Conservation (phyloP, 2,888 invertebrate genomes). For the Ennomos fuscantarius region DNA sequence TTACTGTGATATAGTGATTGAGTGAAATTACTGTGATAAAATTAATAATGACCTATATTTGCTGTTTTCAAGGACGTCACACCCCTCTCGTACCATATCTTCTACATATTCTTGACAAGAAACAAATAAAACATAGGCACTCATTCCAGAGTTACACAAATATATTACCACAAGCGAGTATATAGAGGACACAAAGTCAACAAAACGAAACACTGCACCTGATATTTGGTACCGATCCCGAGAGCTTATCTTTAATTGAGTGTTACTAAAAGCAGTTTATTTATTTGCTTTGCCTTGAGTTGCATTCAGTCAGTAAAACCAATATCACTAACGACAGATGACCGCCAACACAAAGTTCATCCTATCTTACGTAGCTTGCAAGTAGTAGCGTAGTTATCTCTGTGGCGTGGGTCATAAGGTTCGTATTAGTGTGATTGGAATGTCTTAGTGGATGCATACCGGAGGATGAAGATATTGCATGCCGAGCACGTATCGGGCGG, state of each 20-base stretch:
- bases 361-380: background rate
- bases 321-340: constrained; percentile 35
- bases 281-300: constrained; percentile 10
- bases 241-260: constrained; percentile 4
- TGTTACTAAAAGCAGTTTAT: constrained; percentile 5
- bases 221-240: background rate
- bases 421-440: background rate
- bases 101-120: no score
- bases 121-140: no score
- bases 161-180: no score
- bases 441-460: constrained; percentile 12
- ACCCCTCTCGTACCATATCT: no score
- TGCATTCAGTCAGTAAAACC: constrained; percentile 19
- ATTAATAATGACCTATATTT: no score
- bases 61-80: no score
- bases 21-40: no score
- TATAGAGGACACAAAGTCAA: background rate
- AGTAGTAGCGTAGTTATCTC: background rate
- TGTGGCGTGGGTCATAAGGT: background rate
- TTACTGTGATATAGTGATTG: no score
- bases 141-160: no score
- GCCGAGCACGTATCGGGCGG: constrained; percentile 50
- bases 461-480: constrained; percentile 38
- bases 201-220: background rate
- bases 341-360: constrained; percentile 25